These are phyloP conservation scores for Actinia equina DNA, from an alignment of 64 coral and sea anemone species.

Conservation along the genomic window DNA sequence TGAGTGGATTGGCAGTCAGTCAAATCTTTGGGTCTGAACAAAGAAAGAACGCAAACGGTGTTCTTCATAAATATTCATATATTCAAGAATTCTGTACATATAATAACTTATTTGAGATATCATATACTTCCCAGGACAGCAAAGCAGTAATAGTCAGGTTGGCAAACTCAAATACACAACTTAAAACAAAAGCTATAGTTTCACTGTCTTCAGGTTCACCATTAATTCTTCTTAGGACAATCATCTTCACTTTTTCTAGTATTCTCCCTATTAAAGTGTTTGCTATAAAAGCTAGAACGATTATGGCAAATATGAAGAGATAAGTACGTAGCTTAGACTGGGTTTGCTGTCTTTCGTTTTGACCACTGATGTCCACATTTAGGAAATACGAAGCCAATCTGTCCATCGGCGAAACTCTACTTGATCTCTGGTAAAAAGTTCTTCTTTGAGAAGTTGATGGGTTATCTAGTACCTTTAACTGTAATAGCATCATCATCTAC, in stretches of 20 bases:
- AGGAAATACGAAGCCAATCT: neutral
- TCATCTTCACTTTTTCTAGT: conserved; percentile 6
- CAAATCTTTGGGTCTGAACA: no score
- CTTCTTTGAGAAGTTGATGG: neutral
- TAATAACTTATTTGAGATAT: conserved; percentile 1
- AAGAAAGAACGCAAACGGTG: no score
- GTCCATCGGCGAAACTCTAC: conserved; percentile 9
- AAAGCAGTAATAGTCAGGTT: conserved; percentile 19
- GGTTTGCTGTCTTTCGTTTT: neutral
- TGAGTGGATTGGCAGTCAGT: no score
- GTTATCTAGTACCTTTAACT: neutral
- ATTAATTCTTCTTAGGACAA: neutral
- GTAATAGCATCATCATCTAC: neutral
- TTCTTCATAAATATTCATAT: neutral
- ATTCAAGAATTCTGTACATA: neutral
- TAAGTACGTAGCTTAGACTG: neutral
- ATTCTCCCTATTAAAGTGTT: conserved; percentile 22
- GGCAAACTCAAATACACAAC: conserved; percentile 2
- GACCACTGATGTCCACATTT: neutral
- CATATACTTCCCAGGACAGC: conserved; percentile 9
- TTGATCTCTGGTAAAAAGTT: neutral
- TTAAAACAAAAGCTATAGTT: neutral
- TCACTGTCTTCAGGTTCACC: neutral
- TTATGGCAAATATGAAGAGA: neutral
- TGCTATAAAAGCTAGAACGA: neutral